These are phyloP conservation scores for Cydia splendana DNA, from an alignment of 1,140 invertebrate species.

Conservation along the genomic window DNA sequence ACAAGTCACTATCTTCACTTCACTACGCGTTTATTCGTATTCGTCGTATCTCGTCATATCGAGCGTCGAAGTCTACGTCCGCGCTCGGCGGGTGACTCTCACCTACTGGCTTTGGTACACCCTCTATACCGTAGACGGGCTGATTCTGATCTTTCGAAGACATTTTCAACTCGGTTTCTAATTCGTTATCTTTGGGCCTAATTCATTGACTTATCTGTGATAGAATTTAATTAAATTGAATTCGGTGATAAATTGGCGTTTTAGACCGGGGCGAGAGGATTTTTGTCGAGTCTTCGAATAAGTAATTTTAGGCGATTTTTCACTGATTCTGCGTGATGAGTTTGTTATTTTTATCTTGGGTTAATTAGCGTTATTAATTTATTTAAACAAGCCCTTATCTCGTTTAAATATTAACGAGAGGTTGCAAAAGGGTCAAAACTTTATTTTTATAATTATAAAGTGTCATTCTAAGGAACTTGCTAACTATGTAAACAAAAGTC, in stretches of 20 bases:
- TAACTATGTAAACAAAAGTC: no score
- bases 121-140: neutral
- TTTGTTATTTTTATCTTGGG: neutral
- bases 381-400: no score
- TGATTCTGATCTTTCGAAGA: neutral
- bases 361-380: no score
- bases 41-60: neutral
- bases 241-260: conserved; percentile 8
- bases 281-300: neutral
- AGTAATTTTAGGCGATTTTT: neutral
- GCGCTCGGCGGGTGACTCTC: neutral
- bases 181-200: conserved; percentile 8
- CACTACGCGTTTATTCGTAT: conserved; percentile 2
- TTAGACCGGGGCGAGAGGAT: neutral
- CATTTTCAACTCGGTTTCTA: conserved; percentile 14
- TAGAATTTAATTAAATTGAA: conserved; percentile 27
- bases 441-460: no score
- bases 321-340: neutral
- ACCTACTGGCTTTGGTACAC: neutral
- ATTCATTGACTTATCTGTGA: conserved; percentile 28
- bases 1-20: conserved; percentile 16
- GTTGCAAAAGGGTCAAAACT: no score
- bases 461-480: no score
- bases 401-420: no score
- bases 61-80: neutral